Base-by-base conservation (phyloP, 2,113 vertebrate species). In the Pluvianellus socialis region DNA sequence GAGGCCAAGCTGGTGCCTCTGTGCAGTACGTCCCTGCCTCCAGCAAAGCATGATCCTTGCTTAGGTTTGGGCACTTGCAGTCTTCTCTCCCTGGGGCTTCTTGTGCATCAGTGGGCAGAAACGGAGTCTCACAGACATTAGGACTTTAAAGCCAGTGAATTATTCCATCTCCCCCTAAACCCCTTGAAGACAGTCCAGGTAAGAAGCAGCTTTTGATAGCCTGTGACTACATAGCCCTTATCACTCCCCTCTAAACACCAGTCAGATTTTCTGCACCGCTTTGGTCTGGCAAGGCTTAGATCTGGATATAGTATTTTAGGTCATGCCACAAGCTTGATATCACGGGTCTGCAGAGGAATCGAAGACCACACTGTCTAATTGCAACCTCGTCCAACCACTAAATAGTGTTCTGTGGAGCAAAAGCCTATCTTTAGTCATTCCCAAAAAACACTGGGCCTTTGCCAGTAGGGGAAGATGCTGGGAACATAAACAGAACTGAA, bases 371-470 rank as follows among this genome's bases (percentile, higher is more conserved):
- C 33, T 74, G 32, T 59, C 73, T 97, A 97, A 97, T 97, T 95
- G 93, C 86, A 96, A 26, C 80, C 83, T 93, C 5, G 26, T 92
- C 67, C 88, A 95, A 94, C 97, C 97, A 93, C 97, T 96, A 96
- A 97, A 86, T 89, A 93, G 26, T 14, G 2, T 81, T 96, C 90
- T 88, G 86, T 87, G 92, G 95, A 93, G 80, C 76, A 93, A 95
- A 95, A 93, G 42, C 83, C 94, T 91, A 90, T 92, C 90, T 96
- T 96, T 93, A 94, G 91, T 83, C 18, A 53, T 95, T 95, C 92
- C 97, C 92, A 68, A 96, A 96, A 97, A 95, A 94, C 80, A 92
- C 49, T 89, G 83, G 82, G 88, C 28, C 75, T 84, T 93, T 95
- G 85, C 96, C 96, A 98, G 85, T 28, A 81, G 33, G 77, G 14